Conservation (phyloP, 2,113 vertebrate genomes). For the Toxotes chatareus region DNA sequence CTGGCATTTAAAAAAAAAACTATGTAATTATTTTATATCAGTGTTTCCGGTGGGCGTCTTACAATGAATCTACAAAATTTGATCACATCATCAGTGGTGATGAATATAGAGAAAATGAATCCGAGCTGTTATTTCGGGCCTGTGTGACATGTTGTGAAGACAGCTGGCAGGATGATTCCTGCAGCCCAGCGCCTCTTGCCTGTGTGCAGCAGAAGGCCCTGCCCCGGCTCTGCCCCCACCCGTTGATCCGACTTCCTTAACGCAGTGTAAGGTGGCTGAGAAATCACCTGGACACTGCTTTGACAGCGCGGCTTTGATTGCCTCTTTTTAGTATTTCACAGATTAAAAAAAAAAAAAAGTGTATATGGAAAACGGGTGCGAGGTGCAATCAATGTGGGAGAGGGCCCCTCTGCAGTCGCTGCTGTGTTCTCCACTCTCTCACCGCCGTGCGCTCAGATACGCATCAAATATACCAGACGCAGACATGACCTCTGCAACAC, state of each 20-base stretch:
- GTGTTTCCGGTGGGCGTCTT: background rate
- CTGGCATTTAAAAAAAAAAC: no score
- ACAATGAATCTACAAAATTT: background rate
- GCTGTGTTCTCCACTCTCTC: background rate
- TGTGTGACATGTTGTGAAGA: background rate
- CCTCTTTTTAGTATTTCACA: slow-evolving; percentile 79
- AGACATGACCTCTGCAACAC: slow-evolving; percentile 64
- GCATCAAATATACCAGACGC: slow-evolving; percentile 63
- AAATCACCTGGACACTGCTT: slow-evolving; percentile 52
- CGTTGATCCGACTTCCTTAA: slow-evolving; percentile 58
- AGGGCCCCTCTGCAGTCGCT: slow-evolving; percentile 44
- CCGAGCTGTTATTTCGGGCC: background rate
- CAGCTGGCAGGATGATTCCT: slow-evolving; percentile 19
- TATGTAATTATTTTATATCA: no score
- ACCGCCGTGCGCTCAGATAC: slow-evolving; percentile 45
- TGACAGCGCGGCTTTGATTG: slow-evolving; percentile 66
- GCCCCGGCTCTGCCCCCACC: background rate
- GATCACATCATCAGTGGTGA: background rate
- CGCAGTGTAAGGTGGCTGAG: slow-evolving; percentile 53
- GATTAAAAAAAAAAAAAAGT: slow-evolving; percentile 67
- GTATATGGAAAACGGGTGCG: slow-evolving; percentile 60
- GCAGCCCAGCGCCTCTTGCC: slow-evolving; percentile 16
- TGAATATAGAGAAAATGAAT: background rate
- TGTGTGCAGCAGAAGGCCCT: slow-evolving; percentile 2
- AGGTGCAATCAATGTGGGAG: slow-evolving; percentile 69